Evolutionary conservation across 1,140 invertebrate genomes (phyloP), one percentile per base, ranked within the genome.

Genomic region (Zaprionus ornatus): DNA sequence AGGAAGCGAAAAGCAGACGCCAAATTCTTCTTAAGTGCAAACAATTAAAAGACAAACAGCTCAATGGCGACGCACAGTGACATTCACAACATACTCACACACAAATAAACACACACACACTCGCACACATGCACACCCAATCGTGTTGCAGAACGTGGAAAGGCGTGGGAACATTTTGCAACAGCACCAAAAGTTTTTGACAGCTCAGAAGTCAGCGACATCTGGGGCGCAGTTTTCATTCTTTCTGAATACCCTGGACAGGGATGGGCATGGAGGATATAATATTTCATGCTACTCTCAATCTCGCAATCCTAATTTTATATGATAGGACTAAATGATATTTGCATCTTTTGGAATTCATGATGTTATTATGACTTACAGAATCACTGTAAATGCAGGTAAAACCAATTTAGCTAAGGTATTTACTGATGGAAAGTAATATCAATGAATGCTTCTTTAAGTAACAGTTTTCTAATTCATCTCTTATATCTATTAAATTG

Each of bases 11-110:
- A 66, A 63, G 59, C 75, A 68, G 68, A 71, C 66, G 78, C 54
- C 52, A 71, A 71, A 75, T 75, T 75, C 60, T 59, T 75, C 85
- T 84, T 84, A 88, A 88, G 84, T 88, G 84, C 84, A 88, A 88
- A 88, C 84, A 88, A 88, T 88, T 88, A 88, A 88, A 88, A 88
- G 79, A 85, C 84, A 88, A 88, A 88, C 84, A 88, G 85, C 84
- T 88, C 84, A 80, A 85, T 85, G 82, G 63, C 68, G 56, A 61
- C 67, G 56, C 70, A 61, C 72, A 60, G 48, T 42, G 56, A 50
- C 29, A 32, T 60, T 37, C 19, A 48, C 63, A 32, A 57, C 37
- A 60, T 10, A 32, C 29, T 32, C 60, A 40, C 55, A 48, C 37
- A 59, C 55, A 78, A 35, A 67, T 32, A 42, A 48, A 65, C 54